These are phyloP conservation scores for Leptopilina boulardi DNA, from an alignment of 1,140 invertebrate genomes.

Conservation along the genomic window DNA sequence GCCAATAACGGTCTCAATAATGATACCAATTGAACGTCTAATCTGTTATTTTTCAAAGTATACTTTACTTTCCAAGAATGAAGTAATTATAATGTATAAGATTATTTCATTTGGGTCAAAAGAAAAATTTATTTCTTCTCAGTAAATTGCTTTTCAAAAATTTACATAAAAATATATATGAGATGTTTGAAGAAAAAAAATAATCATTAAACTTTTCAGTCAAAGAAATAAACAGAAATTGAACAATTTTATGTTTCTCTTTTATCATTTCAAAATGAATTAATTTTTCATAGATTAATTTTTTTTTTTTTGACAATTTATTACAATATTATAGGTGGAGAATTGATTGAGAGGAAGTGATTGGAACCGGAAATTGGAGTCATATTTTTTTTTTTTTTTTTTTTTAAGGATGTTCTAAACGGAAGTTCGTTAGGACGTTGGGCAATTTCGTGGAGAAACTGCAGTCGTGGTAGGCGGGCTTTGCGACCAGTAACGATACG, in stretches of 20 bases:
- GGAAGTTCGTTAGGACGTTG: slow-evolving; percentile 50
- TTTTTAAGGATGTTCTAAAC: slow-evolving; percentile 3
- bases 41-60: slow-evolving; percentile 20
- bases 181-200: too few relatives aligned
- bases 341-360: background rate
- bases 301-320: too few relatives aligned
- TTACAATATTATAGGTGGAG: too few relatives aligned
- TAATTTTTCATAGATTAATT: too few relatives aligned
- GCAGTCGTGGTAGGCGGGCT: slow-evolving; percentile 36
- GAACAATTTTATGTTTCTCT: too few relatives aligned
- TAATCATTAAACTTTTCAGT: too few relatives aligned
- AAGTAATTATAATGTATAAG: background rate
- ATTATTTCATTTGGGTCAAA: slow-evolving; percentile 14
- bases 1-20: slow-evolving; percentile 11
- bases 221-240: too few relatives aligned
- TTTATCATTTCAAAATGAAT: too few relatives aligned
- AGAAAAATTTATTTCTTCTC: slow-evolving; percentile 5
- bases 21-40: slow-evolving; percentile 21
- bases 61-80: slow-evolving; percentile 5
- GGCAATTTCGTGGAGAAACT: slow-evolving; percentile 40
- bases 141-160: slow-evolving; percentile 12
- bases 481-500: slow-evolving; percentile 44
- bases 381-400: background rate
- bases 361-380: slow-evolving; percentile 15
- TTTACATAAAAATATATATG: slow-evolving; percentile 12